These are phyloP conservation scores for Cinclus cinclus DNA, from an alignment of 2,113 vertebrate species.

Conservation along the genomic window DNA sequence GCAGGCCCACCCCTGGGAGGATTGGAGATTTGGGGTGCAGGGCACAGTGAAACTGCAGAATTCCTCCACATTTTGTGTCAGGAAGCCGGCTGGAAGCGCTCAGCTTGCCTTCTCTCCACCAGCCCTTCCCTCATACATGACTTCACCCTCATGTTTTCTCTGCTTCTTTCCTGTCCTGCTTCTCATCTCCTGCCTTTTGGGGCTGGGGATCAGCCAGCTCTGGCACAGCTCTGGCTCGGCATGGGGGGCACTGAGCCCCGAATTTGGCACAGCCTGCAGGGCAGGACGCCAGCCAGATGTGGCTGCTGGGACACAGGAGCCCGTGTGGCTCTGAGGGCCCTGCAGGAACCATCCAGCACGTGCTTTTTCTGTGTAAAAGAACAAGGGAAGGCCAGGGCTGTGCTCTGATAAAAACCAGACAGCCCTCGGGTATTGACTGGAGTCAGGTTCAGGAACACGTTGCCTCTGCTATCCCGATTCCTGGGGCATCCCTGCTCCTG, in stretches of 20 bases:
- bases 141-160: background rate
- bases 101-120: background rate
- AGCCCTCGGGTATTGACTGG: background rate
- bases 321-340: background rate
- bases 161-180: slow-evolving; percentile 17
- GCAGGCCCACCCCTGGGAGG: rapidly evolving
- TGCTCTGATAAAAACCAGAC: background rate
- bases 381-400: rapidly evolving
- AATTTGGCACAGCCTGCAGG: rapidly evolving
- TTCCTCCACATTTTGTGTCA: background rate
- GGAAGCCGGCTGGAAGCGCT: background rate
- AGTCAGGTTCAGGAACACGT: background rate
- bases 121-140: background rate
- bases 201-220: background rate
- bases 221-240: rapidly evolving
- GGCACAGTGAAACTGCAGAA: background rate
- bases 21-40: background rate
- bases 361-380: background rate
- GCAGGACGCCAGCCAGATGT: background rate
- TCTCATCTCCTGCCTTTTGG: background rate
- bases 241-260: rapidly evolving
- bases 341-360: background rate
- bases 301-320: background rate
- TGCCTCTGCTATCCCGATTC: background rate
- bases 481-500: background rate